A percentile compares a stretch with the other conserved stretches of the same genome.
phyloP scores from a whole-genome alignment of 1,140 invertebrate species.

The Nymphalis io region DNA sequence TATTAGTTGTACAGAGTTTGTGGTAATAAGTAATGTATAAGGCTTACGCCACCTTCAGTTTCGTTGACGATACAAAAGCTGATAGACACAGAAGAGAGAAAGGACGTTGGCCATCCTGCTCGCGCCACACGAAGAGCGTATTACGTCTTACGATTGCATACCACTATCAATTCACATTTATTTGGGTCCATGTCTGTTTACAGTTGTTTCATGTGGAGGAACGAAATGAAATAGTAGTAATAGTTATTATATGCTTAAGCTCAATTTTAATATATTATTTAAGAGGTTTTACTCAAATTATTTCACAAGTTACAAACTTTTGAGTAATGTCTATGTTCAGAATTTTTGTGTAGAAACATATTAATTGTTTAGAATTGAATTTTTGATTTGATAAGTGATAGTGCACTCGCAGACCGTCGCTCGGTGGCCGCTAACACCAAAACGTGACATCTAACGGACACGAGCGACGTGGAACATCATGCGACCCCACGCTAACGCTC shows the following conservation, averaged over 20 bases:
- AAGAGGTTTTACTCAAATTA: too few relatives aligned
- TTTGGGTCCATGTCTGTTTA: background rate
- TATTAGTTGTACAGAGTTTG: constrained; percentile 18
- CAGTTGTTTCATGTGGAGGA: too few relatives aligned
- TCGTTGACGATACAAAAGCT: constrained; percentile 55
- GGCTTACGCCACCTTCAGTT: constrained; percentile 62
- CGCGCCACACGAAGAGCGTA: constrained; percentile 61
- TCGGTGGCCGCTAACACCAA: constrained; percentile 70
- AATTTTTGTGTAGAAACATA: too few relatives aligned
- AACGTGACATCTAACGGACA: constrained; percentile 75
- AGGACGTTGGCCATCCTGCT: constrained; percentile 80
- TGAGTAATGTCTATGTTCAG: too few relatives aligned
- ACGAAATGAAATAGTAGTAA: too few relatives aligned
- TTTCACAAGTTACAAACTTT: too few relatives aligned
- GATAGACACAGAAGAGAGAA: constrained; percentile 57
- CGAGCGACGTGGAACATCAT: constrained; percentile 66
- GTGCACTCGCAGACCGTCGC: constrained; percentile 60
- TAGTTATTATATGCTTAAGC: too few relatives aligned
- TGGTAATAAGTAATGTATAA: constrained; percentile 27
- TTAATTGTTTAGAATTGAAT: background rate
- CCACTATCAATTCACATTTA: constrained; percentile 47
- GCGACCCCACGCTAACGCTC: constrained; percentile 53
- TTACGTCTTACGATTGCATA: constrained; percentile 58
- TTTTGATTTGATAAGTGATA: constrained; percentile 42
- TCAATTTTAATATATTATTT: too few relatives aligned